These are phyloP conservation scores for Pseudochaenichthys georgianus DNA, from an alignment of 2,797 vertebrate species.

Conservation along the genomic window DNA sequence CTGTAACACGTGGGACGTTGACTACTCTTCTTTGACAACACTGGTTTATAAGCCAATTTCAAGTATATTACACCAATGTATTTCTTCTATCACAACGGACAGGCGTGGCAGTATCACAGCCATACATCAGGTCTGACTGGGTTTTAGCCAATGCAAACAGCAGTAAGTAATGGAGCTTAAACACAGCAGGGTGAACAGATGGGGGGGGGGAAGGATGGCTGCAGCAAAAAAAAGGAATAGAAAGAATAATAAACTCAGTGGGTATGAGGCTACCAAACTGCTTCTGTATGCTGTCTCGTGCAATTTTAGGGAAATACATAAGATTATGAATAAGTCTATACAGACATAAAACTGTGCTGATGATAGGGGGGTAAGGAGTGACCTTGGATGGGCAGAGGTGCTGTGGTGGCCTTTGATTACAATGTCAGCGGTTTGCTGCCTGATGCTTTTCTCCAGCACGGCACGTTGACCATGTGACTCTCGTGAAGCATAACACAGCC, in stretches of 20 bases:
- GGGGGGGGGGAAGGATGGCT: not conserved
- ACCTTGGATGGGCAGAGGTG: slow-evolving; percentile 25
- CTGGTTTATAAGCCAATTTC: slow-evolving; percentile 28
- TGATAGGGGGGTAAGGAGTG: slow-evolving; percentile 11
- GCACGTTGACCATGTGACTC: slow-evolving; percentile 18
- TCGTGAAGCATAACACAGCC: slow-evolving; percentile 21
- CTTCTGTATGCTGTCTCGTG: slow-evolving; percentile 29
- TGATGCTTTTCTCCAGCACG: slow-evolving; percentile 26
- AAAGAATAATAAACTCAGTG: slow-evolving; percentile 41
- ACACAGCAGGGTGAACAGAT: slow-evolving; percentile 22
- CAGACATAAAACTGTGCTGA: slow-evolving; percentile 37
- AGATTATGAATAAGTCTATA: slow-evolving; percentile 37
- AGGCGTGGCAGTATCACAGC: slow-evolving; percentile 6
- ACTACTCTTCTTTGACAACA: slow-evolving; percentile 4
- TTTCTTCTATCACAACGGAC: slow-evolving; percentile 10
- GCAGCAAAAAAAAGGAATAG: slow-evolving; percentile 6
- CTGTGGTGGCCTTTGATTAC: slow-evolving; percentile 40
- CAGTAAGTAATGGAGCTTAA: slow-evolving; percentile 13
- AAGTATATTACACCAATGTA: slow-evolving; percentile 18
- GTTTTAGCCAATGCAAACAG: slow-evolving; percentile 29
- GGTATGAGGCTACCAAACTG: slow-evolving; percentile 29
- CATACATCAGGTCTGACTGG: slow-evolving; percentile 19
- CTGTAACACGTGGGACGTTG: slow-evolving; percentile 11
- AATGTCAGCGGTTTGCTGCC: slow-evolving; percentile 41
- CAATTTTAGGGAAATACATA: slow-evolving; percentile 37